These are phyloP conservation scores for Spizaetus ornatus DNA, from an alignment of 2,113 vertebrate genomes.

Conservation along the genomic window DNA sequence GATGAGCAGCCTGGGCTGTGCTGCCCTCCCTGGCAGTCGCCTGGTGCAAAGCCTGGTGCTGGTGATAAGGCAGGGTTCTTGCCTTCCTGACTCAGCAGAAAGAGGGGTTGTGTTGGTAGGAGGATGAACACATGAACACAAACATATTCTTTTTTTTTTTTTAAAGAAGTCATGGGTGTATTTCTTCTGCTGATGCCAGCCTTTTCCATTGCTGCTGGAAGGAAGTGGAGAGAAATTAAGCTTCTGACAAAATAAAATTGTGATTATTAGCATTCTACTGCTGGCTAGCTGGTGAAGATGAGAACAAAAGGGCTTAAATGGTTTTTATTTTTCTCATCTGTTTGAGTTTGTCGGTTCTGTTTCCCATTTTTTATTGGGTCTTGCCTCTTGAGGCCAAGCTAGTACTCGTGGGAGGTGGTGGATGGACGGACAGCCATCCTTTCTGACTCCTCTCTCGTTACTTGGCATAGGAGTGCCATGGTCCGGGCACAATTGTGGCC, in stretches of 20 bases:
- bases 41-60: not conserved
- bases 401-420: not conserved
- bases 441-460: not conserved
- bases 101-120: not conserved
- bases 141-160: not conserved
- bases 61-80: not conserved
- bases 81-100: not conserved
- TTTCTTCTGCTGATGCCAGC: conserved; percentile 26
- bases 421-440: not conserved
- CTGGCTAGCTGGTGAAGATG: not conserved
- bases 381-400: not conserved
- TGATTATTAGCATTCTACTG: not conserved
- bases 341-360: not conserved
- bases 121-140: not conserved
- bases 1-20: not conserved
- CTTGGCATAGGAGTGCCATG: not conserved
- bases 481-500: rapidly evolving
- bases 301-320: not conserved
- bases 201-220: not conserved
- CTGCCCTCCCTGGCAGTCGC: not conserved
- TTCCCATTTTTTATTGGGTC: not conserved
- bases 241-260: not conserved
- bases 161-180: not conserved
- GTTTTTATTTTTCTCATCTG: not conserved
- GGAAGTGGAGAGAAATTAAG: not conserved